Evolutionary conservation across 2,888 invertebrate genomes (phyloP).

Genomic region (Leucoma salicis): DNA sequence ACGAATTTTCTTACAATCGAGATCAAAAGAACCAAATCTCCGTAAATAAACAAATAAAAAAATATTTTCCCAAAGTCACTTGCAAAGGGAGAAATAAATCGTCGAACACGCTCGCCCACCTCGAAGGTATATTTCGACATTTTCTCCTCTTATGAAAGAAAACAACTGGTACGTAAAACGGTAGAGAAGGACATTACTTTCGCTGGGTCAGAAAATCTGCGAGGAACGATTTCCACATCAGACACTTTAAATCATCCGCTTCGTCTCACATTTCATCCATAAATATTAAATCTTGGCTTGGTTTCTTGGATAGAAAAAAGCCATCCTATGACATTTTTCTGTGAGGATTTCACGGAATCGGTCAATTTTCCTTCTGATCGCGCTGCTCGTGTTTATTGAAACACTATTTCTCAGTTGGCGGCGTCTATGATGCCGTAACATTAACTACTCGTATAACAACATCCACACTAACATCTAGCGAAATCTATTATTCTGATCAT

Average conservation of each 20-base stretch:
- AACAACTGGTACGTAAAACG: constrained; percentile 78
- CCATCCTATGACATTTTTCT: constrained; percentile 73
- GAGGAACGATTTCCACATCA: constrained; percentile 78
- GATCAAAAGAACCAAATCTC: constrained; percentile 74
- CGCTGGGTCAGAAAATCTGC: constrained; percentile 80
- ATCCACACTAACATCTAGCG: constrained; percentile 16
- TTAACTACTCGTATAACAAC: constrained; percentile 47
- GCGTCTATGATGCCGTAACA: constrained; percentile 52
- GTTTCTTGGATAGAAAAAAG: constrained; percentile 69
- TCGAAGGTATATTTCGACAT: constrained; percentile 66
- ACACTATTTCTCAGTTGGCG: constrained; percentile 74
- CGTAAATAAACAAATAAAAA: constrained; percentile 75
- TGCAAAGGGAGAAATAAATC: constrained; percentile 72
- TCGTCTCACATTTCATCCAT: constrained; percentile 80
- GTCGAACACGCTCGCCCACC: constrained; percentile 64
- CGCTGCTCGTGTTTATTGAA: constrained; percentile 74
- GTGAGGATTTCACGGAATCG: constrained; percentile 74
- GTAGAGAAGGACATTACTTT: constrained; percentile 76
- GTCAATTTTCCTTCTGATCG: constrained; percentile 79
- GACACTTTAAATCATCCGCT: constrained; percentile 80
- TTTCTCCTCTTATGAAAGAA: constrained; percentile 67
- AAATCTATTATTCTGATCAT: constrained; percentile 19
- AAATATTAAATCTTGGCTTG: constrained; percentile 79
- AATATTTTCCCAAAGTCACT: constrained; percentile 67
- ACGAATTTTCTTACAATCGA: constrained; percentile 63